Evolutionary conservation across 2,113 vertebrate species (phyloP).

Genomic region (Pycnonotus jocosus): DNA sequence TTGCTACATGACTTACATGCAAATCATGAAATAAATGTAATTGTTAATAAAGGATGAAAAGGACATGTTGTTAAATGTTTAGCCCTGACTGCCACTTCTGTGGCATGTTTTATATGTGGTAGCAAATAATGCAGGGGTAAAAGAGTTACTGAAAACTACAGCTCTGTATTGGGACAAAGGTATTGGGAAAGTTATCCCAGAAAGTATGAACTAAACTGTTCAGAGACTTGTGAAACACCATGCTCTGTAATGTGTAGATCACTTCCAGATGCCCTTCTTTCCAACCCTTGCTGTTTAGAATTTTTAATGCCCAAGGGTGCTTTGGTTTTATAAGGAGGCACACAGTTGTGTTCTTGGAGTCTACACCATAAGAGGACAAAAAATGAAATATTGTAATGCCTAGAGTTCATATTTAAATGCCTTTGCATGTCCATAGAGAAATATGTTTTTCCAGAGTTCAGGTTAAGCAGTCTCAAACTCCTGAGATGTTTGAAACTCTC

Average conservation of each 20-base stretch:
- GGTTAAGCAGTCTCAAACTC: conserved; percentile 61
- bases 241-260: conserved; percentile 42
- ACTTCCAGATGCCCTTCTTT: conserved; percentile 51
- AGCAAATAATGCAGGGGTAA: conserved; percentile 53
- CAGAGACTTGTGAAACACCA: conserved; percentile 57
- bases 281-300: conserved; percentile 39
- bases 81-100: conserved; percentile 38
- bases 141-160: conserved; percentile 60
- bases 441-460: conserved; percentile 60
- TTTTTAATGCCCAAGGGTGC: conserved; percentile 38
- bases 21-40: conserved; percentile 59
- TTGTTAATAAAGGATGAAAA: conserved; percentile 67
- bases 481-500: conserved; percentile 61
- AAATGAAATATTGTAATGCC: background rate
- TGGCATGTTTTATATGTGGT: conserved; percentile 52
- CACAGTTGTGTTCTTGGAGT: conserved; percentile 1
- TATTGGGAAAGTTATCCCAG: conserved; percentile 57
- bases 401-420: conserved; percentile 57
- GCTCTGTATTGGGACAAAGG: conserved; percentile 55
- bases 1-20: conserved; percentile 56
- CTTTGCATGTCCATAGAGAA: conserved; percentile 60
- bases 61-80: conserved; percentile 47
- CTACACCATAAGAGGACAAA: conserved; percentile 14
- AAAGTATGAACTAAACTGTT: conserved; percentile 54
- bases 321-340: conserved; percentile 13